A percentile compares a stretch with the other conserved stretches of the same genome.
Evolutionary conservation across 2,113 vertebrate genomes (phyloP).

Genomic region (Brachypodius melanocephalos): DNA sequence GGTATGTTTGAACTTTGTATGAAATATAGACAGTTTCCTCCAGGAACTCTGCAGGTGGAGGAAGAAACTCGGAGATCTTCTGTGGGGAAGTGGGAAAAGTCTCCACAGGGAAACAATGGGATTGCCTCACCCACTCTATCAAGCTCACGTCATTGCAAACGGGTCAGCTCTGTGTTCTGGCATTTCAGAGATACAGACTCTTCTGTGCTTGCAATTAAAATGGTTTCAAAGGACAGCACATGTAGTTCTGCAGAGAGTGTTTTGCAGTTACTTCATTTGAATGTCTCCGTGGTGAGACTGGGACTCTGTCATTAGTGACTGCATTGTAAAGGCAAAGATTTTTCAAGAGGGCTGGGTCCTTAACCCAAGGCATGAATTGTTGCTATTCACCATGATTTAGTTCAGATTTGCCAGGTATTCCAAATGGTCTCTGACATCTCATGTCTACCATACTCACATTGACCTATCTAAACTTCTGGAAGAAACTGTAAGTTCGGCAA

Average conservation of each 20-base stretch:
- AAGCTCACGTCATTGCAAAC: not conserved
- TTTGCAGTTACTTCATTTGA: not conserved
- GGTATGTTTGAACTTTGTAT: slow-evolving; percentile 47
- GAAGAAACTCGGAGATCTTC: slow-evolving; percentile 4
- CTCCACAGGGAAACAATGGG: not conserved
- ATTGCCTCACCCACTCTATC: not conserved
- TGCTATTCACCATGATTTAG: not conserved
- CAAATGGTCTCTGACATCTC: not conserved
- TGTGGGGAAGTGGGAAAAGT: not conserved
- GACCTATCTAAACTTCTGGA: not conserved
- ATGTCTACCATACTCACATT: not conserved
- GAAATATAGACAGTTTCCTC: slow-evolving; percentile 62
- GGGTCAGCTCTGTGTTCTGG: not conserved
- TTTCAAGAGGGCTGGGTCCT: not conserved
- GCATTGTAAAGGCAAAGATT: not conserved
- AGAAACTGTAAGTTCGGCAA: not conserved
- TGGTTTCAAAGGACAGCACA: not conserved
- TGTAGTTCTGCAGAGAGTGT: not conserved
- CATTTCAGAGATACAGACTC: not conserved
- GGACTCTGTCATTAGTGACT: not conserved
- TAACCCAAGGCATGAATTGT: not conserved
- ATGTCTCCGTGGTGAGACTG: not conserved
- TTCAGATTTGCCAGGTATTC: not conserved
- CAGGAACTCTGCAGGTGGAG: slow-evolving; percentile 42
- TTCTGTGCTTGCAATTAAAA: not conserved